These are phyloP conservation scores for Beroe forskalii DNA, from an alignment of 37 sponge, comb jelly and placozoan species.

Conservation along the genomic window DNA sequence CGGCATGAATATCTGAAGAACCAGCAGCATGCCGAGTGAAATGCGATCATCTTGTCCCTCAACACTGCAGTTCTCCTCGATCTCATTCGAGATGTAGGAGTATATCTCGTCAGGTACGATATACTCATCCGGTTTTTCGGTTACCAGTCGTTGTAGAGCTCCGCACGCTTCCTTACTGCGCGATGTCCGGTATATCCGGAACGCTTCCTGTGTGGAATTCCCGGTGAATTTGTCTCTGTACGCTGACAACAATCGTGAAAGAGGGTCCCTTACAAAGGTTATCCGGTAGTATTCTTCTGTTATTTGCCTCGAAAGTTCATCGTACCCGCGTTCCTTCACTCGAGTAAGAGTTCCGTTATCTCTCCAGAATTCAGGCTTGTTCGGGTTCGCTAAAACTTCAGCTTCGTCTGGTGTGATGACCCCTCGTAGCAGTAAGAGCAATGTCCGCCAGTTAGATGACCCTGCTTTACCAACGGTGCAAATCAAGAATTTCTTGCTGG, in stretches of 20 bases:
- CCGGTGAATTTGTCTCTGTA: conserved; percentile 30
- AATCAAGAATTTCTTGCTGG: not conserved
- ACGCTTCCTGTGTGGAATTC: not conserved
- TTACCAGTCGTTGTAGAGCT: not conserved
- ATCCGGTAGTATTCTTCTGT: not conserved
- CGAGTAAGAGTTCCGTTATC: not conserved
- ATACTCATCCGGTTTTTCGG: not conserved
- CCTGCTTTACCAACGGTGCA: no score
- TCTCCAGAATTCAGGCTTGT: not conserved
- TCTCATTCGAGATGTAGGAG: not conserved
- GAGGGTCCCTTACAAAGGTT: conserved; percentile 19
- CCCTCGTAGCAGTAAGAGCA: not conserved
- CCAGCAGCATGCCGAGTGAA: not conserved
- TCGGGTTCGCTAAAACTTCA: not conserved
- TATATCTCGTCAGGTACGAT: conserved; percentile 2
- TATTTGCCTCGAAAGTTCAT: no score
- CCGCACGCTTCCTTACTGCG: not conserved
- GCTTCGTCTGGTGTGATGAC: not conserved
- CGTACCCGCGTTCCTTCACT: no score
- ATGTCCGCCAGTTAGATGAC: not conserved
- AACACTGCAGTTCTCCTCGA: not conserved
- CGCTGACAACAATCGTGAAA: not conserved
- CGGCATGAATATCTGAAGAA: not conserved
- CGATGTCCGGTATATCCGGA: not conserved
- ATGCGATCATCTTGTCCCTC: not conserved